A percentile compares a stretch with the other conserved stretches of the same genome.
These are phyloP conservation scores for Zygaena filipendulae DNA, from an alignment of 2,888 invertebrate species.

Conservation along the genomic window DNA sequence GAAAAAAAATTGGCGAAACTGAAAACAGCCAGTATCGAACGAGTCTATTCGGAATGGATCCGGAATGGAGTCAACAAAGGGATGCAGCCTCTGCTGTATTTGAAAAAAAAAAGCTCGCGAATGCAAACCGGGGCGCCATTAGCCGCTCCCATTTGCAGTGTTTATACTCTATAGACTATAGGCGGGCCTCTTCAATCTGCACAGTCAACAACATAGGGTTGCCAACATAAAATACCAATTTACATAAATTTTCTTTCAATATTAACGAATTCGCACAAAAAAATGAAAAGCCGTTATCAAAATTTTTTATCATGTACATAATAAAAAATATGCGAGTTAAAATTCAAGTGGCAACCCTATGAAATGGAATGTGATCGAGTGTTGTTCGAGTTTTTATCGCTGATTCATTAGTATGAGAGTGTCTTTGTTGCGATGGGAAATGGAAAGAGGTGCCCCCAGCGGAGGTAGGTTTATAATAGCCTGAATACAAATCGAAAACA, in stretches of 20 bases:
- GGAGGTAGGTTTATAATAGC: too few species aligned
- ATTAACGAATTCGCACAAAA: too few species aligned
- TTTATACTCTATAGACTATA: constrained; percentile 44
- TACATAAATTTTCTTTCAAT: not conserved
- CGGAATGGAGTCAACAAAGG: constrained; percentile 58
- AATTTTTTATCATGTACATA: too few species aligned
- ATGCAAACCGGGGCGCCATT: constrained; percentile 56
- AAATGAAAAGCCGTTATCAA: too few species aligned
- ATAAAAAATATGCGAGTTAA: too few species aligned
- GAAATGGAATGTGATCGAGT: constrained; percentile 49
- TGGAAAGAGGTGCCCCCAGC: too few species aligned
- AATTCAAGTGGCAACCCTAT: constrained; percentile 32
- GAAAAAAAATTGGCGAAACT: constrained; percentile 29
- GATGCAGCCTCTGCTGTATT: constrained; percentile 56
- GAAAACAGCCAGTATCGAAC: constrained; percentile 45
- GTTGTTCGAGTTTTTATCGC: constrained; percentile 61
- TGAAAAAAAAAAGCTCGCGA: constrained; percentile 54
- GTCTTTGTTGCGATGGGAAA: constrained; percentile 49
- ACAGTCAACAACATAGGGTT: constrained; percentile 24
- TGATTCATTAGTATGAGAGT: constrained; percentile 65
- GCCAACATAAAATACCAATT: constrained; percentile 6
- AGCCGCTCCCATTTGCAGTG: constrained; percentile 57
- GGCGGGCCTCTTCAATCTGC: constrained; percentile 58
- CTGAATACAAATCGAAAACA: too few species aligned
- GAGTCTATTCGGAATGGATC: constrained; percentile 50